Evolutionary conservation across 2,113 vertebrate species (phyloP), one percentile per base, ranked within the genome.

Genomic region (Gallinago paraguaiae): DNA sequence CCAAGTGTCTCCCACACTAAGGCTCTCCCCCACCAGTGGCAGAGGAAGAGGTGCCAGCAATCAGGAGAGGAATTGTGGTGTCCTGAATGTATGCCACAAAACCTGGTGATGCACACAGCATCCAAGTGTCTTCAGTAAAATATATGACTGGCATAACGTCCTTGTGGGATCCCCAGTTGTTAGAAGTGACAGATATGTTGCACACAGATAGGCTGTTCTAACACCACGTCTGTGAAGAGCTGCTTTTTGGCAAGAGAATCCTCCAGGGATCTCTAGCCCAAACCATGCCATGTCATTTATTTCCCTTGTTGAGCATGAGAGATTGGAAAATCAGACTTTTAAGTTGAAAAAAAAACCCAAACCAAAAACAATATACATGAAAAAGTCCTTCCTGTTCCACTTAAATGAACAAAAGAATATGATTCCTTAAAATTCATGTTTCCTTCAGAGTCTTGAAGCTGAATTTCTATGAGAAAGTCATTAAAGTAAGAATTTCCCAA

Each of bases 191-290:
- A 77, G 41, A 33, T 37, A 35, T 18, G 13, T 35, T 88, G 63
- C 41, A 64, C 16, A 48, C 13, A 46, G 22, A 22, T 37, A 70
- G 54, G 54, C 19, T 65, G 39, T 71, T 84, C 43, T 41, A 84
- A 65, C 3, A 4, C n/a, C 20, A 39, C 2, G 2, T 19, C 63
- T 3, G 2, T 24, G 30, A 83, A 33, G 33, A 74, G 9, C 0
- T 84, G 45, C n/a, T 81, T 46, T 91, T 60, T 53, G 54, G 4
- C 14, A 86, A 81, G n/a, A 74, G 11, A 69, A 74, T 43, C 16
- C 35, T 54, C 54, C 31, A 27, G 17, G 17, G 9, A 60, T 6
- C 35, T 57, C 8, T 57, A 68, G 33, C 5, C 19, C 13, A 61
- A 76, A 39, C 2, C 7, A 77, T 23, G 3, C 18, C 6, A 3